Base-by-base conservation (phyloP, 1,140 invertebrate species). In the Acromyrmex charruanus region DNA sequence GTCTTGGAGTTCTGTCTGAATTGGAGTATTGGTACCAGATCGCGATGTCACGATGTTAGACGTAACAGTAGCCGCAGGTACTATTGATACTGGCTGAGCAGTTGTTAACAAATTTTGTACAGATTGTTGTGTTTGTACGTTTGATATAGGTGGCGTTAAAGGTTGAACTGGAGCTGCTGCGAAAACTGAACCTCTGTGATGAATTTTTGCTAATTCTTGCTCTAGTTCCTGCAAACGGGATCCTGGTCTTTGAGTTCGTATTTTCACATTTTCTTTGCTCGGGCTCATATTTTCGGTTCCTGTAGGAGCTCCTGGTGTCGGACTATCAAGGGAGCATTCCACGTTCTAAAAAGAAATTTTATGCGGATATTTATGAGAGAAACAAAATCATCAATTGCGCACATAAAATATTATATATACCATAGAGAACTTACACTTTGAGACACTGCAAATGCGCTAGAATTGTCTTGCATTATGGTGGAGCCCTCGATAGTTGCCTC, bases 121-220 rank as follows among this genome's bases (percentile, higher is more conserved):
- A 12, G 91, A 66, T 35, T 92, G 91, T 75, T 89, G 88, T 65
- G 86, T 35, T 31, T 92, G 92, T 3, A 88, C 55, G 7, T 44
- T 44, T 44, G 90, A 75, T 77, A 91, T 89, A 80, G 91, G 80
- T 39, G 92, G 93, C 1, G 93, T 94, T 14, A 92, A 84, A 3
- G 93, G 88, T 74, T 94, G 94, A 9, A 93, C 85, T 7, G 94
- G 94, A 65, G 93, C 89, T 49, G 93, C 92, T 21, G 91, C n/a
- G 28, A 92, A 61, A 28, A 92, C 77, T 0, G 92, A 91, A 69
- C 91, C 90, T 63, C 92, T 92, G 10, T 94, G 93, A 89, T 95
- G 95, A 87, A 95, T 95, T 77, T 95, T 95, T 0, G 94, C 94
- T 25, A 95, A 91, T 77, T 95, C 95, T 55, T 95, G 92, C 49